Conservation (phyloP, 2,888 invertebrate genomes). For the Aspidapion aeneum region DNA sequence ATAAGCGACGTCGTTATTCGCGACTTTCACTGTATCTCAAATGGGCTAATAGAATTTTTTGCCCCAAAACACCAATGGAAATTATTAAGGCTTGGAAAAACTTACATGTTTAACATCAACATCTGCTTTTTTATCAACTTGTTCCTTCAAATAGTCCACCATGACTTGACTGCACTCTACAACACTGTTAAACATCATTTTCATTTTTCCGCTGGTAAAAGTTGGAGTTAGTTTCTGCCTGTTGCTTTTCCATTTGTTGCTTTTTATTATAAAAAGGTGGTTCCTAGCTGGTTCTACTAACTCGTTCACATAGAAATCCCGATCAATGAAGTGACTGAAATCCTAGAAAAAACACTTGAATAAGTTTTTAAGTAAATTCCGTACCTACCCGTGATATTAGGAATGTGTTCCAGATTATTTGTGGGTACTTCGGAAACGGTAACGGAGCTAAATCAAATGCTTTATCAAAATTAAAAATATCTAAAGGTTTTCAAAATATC, state of each 20-base stretch:
- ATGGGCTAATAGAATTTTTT: no score
- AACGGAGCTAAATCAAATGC: no score
- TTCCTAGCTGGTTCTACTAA: slow-evolving; percentile 44
- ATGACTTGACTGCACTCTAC: neutral
- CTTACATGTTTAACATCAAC: slow-evolving; percentile 12
- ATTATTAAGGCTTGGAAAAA: no score
- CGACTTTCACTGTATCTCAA: no score
- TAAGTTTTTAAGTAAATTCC: no score
- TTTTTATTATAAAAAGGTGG: slow-evolving; percentile 54
- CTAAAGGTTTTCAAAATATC: no score
- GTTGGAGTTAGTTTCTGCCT: slow-evolving; percentile 59
- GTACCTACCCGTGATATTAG: neutral
- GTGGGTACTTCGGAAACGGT: no score
- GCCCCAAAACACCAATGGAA: no score
- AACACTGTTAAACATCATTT: slow-evolving; percentile 40
- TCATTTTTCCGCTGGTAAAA: slow-evolving; percentile 49
- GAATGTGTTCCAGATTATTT: no score
- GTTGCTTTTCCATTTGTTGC: slow-evolving; percentile 57
- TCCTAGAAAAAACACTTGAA: no score
- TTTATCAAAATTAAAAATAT: no score
- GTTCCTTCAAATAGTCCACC: neutral
- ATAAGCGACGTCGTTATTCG: no score
- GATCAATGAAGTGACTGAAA: slow-evolving; percentile 31
- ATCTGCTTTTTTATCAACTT: neutral
- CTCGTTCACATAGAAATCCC: slow-evolving; percentile 37